Conservation (phyloP, 2,797 vertebrate genomes). For the Myiothlypis chrysogaster region DNA sequence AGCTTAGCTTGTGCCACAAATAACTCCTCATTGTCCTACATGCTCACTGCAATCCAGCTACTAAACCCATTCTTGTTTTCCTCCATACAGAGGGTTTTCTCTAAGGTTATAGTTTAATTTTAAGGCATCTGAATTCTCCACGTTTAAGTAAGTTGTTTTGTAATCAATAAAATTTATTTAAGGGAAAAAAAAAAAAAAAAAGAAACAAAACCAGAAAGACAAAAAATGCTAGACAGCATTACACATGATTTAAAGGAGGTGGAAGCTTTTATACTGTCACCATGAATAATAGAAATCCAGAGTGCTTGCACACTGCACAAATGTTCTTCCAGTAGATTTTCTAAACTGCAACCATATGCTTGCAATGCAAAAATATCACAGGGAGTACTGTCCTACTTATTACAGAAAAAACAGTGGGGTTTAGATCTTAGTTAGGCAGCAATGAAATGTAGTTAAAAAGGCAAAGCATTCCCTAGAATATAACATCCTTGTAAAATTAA, state of each 20-base stretch:
- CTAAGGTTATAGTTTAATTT: neutral
- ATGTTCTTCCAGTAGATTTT: constrained; percentile 54
- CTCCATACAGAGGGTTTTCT: neutral
- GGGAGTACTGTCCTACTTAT: constrained; percentile 53
- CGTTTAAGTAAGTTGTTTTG: neutral
- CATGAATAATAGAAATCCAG: constrained; percentile 55
- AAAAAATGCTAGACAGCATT: neutral
- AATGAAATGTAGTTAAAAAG: constrained; percentile 13
- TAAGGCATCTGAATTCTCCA: neutral
- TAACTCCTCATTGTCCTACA: neutral
- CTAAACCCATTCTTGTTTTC: neutral
- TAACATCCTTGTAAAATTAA: constrained; percentile 22
- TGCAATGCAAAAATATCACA: constrained; percentile 53
- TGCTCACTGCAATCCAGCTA: neutral
- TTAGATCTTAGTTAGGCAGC: constrained; percentile 19
- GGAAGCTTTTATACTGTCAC: constrained; percentile 17
- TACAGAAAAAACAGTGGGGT: constrained; percentile 11
- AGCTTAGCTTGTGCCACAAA: neutral
- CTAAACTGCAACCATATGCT: constrained; percentile 49
- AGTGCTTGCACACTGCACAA: constrained; percentile 15
- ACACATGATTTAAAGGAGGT: neutral
- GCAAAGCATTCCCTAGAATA: neutral
- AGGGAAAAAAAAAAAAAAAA: too few species aligned
- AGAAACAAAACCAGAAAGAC: neutral
- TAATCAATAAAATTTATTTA: neutral